These are phyloP conservation scores for Acanthosepion pharaonis DNA, from an alignment of 2,888 invertebrate species.

Conservation along the genomic window DNA sequence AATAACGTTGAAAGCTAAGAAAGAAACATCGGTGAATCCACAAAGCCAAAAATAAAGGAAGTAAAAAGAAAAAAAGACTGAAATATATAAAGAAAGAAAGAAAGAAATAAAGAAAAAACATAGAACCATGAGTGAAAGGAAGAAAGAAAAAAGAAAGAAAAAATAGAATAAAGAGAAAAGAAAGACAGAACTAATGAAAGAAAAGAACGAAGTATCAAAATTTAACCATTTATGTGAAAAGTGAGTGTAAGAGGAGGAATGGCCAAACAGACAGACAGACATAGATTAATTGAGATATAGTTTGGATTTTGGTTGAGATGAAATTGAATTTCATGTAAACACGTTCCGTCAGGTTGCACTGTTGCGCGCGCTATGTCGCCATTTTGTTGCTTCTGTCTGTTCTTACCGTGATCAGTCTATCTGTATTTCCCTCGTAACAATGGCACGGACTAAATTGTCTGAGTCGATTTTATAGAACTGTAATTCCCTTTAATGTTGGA, in stretches of 20 bases:
- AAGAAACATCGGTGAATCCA: background rate
- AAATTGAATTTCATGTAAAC: too few species aligned
- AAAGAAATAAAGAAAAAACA: background rate
- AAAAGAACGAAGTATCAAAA: background rate
- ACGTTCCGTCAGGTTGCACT: too few species aligned
- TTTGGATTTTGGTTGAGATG: too few species aligned
- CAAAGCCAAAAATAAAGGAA: background rate
- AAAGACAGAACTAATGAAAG: background rate
- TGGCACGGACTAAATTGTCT: too few species aligned
- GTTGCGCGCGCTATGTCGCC: too few species aligned
- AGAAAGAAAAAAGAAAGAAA: background rate
- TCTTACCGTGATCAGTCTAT: too few species aligned
- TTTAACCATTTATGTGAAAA: background rate
- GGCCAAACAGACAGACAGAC: too few species aligned
- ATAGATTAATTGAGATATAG: too few species aligned
- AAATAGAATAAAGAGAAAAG: background rate
- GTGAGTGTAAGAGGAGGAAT: background rate
- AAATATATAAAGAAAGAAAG: background rate
- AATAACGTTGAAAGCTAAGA: background rate
- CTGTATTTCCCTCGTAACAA: too few species aligned
- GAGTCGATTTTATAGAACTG: too few species aligned
- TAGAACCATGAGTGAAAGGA: background rate
- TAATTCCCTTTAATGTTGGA: too few species aligned
- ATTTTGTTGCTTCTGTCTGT: too few species aligned
- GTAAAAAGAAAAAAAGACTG: background rate